Conservation (phyloP, 2,113 vertebrate genomes). For the Rattus norvegicus region DNA sequence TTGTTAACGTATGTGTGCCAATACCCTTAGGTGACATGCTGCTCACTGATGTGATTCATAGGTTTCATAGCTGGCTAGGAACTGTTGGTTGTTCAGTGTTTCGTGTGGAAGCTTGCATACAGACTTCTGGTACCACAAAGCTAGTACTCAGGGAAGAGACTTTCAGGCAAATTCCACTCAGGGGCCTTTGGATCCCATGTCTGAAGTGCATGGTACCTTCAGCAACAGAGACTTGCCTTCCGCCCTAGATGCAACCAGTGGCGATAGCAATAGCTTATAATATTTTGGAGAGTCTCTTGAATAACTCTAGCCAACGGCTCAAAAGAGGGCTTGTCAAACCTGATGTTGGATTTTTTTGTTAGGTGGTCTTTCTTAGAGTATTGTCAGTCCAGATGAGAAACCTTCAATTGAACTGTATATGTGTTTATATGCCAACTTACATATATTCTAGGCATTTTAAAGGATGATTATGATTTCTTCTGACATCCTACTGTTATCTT, state of each 20-base stretch:
- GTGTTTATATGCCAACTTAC: neutral
- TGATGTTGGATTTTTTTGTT: neutral
- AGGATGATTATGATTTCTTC: neutral
- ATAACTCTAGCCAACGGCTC: neutral
- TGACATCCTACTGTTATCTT: neutral
- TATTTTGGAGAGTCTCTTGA: neutral
- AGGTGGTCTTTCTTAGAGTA: neutral
- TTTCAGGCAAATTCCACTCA: neutral
- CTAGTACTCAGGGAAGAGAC: neutral
- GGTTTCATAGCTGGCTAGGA: neutral
- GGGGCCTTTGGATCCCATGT: neutral
- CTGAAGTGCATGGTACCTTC: neutral
- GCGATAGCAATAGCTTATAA: neutral
- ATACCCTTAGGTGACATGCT: neutral
- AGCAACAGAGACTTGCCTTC: neutral
- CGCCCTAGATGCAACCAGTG: neutral
- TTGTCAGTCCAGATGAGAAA: neutral
- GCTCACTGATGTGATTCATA: neutral
- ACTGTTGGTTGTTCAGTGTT: neutral
- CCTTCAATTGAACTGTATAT: neutral
- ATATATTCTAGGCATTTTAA: neutral
- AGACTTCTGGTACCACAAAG: neutral
- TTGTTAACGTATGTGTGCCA: neutral
- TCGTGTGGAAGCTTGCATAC: neutral
- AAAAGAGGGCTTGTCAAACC: neutral